Percentiles rank a stretch among this genome's conserved stretches.
Conservation (phyloP, 2,888 invertebrate genomes). For the Himalopsyche anomala region DNA sequence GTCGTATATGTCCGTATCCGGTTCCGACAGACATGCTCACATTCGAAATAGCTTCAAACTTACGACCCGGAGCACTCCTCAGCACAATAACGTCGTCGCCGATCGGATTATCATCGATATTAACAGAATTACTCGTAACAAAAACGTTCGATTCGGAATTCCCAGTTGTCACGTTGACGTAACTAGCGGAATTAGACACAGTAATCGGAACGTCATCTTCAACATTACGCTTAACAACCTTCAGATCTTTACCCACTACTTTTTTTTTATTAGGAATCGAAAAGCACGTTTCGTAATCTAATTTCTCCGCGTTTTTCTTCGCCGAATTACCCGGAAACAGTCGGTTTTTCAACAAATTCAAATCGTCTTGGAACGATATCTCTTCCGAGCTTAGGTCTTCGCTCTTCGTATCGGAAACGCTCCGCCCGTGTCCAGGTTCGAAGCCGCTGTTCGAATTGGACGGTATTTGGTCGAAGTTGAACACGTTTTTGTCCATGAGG, state of each 20-base stretch:
- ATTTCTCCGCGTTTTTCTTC: slow-evolving; percentile 62
- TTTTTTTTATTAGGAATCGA: background rate
- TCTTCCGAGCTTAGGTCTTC: background rate
- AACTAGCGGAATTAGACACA: slow-evolving; percentile 67
- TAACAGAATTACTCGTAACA: slow-evolving; percentile 67
- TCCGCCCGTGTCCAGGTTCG: background rate
- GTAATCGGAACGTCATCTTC: background rate
- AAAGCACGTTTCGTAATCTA: slow-evolving; percentile 65
- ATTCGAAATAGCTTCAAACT: slow-evolving; percentile 58
- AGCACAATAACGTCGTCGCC: slow-evolving; percentile 67
- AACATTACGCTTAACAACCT: background rate
- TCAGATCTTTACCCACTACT: background rate
- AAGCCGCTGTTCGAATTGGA: slow-evolving; percentile 65
- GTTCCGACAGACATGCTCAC: slow-evolving; percentile 70
- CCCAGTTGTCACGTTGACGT: slow-evolving; percentile 68
- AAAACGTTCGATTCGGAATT: background rate
- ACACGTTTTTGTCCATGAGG: slow-evolving; percentile 69
- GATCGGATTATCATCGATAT: background rate
- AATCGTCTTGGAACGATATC: background rate
- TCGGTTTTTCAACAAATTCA: slow-evolving; percentile 6
- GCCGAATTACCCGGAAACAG: background rate
- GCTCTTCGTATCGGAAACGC: slow-evolving; percentile 8
- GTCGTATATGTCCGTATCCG: slow-evolving; percentile 73
- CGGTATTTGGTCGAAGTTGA: slow-evolving; percentile 65
- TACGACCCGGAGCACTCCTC: slow-evolving; percentile 14